Evolutionary conservation across 1,140 invertebrate species (phyloP).

Genomic region (Macrobrachium nipponense): DNA sequence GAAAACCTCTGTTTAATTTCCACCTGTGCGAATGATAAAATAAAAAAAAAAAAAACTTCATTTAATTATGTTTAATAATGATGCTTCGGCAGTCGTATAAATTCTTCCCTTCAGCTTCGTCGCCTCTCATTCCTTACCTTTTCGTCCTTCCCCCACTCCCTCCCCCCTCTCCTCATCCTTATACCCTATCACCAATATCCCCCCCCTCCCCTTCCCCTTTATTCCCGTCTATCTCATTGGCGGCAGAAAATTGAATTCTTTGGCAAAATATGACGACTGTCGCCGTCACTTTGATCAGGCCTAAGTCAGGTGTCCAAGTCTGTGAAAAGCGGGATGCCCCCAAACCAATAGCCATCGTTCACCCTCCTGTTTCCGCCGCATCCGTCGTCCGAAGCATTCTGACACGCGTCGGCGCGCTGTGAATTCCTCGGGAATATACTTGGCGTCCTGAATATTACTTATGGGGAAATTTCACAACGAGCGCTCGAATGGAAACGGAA

Average conservation of each 20-base stretch:
- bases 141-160: not conserved
- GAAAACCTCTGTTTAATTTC: too few relatives aligned
- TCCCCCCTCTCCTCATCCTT: not conserved
- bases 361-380: not conserved
- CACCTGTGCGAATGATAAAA: too few relatives aligned
- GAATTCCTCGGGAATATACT: too few relatives aligned
- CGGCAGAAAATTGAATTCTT: slow-evolving; percentile 54
- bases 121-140: not conserved
- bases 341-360: not conserved
- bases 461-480: not conserved
- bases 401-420: too few relatives aligned
- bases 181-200: not conserved
- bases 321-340: slow-evolving; percentile 23
- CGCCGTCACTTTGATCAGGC: slow-evolving; percentile 53
- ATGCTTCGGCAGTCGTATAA: not conserved
- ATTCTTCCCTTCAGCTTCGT: not conserved
- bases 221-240: slow-evolving; percentile 19
- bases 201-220: not conserved
- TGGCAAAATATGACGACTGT: slow-evolving; percentile 57
- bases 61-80: too few relatives aligned
- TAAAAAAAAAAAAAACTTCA: too few relatives aligned
- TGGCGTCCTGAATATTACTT: too few relatives aligned
- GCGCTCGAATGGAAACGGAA: not conserved
- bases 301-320: slow-evolving; percentile 38
- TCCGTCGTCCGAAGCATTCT: too few relatives aligned